Evolutionary conservation across 2,797 vertebrate genomes (phyloP), one percentile per base, ranked within the genome.

Genomic region (Pteropus rufus): DNA sequence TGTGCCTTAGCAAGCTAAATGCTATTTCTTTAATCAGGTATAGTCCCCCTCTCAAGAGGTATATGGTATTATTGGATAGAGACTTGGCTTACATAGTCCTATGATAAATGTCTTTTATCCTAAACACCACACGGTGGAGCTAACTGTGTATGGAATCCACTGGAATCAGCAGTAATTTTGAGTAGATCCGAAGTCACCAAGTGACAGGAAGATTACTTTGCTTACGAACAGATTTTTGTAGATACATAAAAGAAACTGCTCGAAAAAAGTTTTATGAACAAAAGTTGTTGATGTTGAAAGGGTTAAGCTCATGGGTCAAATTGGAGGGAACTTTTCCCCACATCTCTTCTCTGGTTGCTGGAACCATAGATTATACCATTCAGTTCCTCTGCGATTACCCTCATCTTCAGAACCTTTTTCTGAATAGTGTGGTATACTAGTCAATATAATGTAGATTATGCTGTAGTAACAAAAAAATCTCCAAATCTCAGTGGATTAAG

Each of bases 51-150:
- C 70, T 94, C 58, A 75, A 70, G 46, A 16, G 10, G 4, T 83
- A 29, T 58, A 65, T 64, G 67, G 9, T 88, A 5, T 58, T 62
- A 18, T 10, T 93, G 52, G 11, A 11, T 81, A 58, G 0, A 64
- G 72, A 90, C n/a, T n/a, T 89, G 83, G 62, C 39, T 79, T 83
- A 75, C 49, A 79, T 26, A 44, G 21, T 60, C 29, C 31, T 65
- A 5, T 24, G 44, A 15, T 39, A 86, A 62, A 70, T 93, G 96
- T 75, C 70, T 92, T 81, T 93, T 76, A 91, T 65, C 58, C 44
- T 60, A 46, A 36, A 4, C 65, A 85, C 96, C 97, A 97, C 97
- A 94, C 0, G 96, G 94, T 93, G 97, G 97, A 84, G 96, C 97
- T 82, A 79, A 44, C 21, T 21, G 80, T 69, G 41, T 49, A 24